Evolutionary conservation across 2,797 vertebrate genomes (phyloP), one percentile per base, ranked within the genome.

Genomic region (Cyprinodon diabolis): DNA sequence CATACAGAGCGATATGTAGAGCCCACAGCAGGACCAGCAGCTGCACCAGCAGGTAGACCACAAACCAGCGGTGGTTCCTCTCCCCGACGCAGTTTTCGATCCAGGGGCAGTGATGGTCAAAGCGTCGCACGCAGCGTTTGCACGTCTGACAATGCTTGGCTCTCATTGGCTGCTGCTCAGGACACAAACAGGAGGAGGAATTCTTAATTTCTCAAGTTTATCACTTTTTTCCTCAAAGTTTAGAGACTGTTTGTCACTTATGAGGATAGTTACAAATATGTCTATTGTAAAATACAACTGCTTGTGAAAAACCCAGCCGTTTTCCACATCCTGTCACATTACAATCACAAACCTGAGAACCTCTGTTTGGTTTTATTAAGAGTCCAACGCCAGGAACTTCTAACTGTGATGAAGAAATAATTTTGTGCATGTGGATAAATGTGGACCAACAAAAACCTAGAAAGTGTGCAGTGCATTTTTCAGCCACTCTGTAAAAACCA

Each of bases 31-130:
- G 93, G 23, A 94, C 94, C 62, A 94, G 67, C 45, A 99, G 94
- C 93, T 99, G 97, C 40, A 96, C 81, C 0, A 89, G 91, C 84
- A 99, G 77, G 90, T 97, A 98, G 13, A 92, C 86, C 14, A 99
- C 86, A 72, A 99, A 99, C 91, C 97, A 95, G 4, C 96, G 96
- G 82, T 98, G 97, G 88, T 98, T 98, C 82, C 94, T 95, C 83
- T 98, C 97, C 0, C 98, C 98, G 0, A 99, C 95, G 0, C 98
- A 99, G 94, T 99, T 99, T 92, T 97, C 96, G 1, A 98, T 97
- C 97, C 97, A 99, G 69, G 97, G 97, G 70, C 98, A 99, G 92
- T 99, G 98, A 68, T 99, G 98, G 91, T 99, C 98, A 0, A 96
- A 99, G 23, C 97, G 96, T 5, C 96, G 96, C 1, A 99, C 96